phyloP scores from a whole-genome alignment of 1,140 invertebrate genomes.

The Pollicipes pollicipes region DNA sequence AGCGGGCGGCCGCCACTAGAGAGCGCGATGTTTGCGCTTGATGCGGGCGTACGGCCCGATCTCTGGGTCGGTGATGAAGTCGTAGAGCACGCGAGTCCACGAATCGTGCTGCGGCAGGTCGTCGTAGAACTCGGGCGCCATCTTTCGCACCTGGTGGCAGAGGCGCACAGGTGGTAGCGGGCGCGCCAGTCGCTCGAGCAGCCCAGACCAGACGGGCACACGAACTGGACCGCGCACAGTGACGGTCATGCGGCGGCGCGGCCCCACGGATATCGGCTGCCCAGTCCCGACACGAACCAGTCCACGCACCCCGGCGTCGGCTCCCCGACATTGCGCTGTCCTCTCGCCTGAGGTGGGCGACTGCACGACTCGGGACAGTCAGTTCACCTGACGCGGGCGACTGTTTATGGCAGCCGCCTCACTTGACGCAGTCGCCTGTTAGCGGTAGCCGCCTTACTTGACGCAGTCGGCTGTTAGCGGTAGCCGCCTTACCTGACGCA shows the following conservation, averaged over 20 bases:
- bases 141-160: constrained; percentile 53
- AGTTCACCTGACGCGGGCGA: no score
- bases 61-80: not conserved
- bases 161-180: constrained; percentile 16
- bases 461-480: no score
- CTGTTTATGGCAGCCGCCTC: no score
- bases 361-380: no score
- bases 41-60: not conserved
- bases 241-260: not conserved
- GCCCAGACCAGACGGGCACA: not conserved
- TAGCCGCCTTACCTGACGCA: no score
- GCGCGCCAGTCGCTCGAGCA: not conserved
- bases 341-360: no score
- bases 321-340: no score
- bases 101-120: constrained; percentile 79
- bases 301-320: no score
- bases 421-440: no score
- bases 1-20: not conserved
- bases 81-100: constrained; percentile 42
- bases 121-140: constrained; percentile 91
- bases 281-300: no score
- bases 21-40: not conserved
- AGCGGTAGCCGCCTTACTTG: no score
- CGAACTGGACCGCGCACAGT: not conserved
- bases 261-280: no score